phyloP scores from a whole-genome alignment of 2,888 invertebrate genomes.

The Pristionchus maxplancki region DNA sequence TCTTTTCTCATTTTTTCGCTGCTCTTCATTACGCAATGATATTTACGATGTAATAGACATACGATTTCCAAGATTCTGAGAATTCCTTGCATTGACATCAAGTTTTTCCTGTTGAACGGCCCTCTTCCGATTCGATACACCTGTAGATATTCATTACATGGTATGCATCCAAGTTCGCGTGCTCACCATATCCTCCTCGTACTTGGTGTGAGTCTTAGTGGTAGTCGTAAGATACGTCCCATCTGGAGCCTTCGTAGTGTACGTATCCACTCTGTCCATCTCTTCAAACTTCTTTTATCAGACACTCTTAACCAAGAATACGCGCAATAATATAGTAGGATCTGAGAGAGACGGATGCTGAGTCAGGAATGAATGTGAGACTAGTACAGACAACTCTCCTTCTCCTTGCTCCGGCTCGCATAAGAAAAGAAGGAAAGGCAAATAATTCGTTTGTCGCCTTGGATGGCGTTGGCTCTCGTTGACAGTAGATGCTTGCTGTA shows the following conservation, averaged over 20 bases:
- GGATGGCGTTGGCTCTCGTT: neutral
- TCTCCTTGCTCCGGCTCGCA: slow-evolving; percentile 16
- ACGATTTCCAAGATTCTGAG: slow-evolving; percentile 73
- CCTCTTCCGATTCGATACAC: slow-evolving; percentile 71
- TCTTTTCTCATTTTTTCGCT: neutral
- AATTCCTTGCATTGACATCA: slow-evolving; percentile 70
- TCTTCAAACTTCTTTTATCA: neutral
- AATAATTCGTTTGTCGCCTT: slow-evolving; percentile 36
- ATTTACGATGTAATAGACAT: slow-evolving; percentile 50
- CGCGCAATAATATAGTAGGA: neutral
- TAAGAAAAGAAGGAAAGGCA: slow-evolving; percentile 46
- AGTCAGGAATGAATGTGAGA: slow-evolving; percentile 49
- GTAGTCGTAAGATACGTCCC: slow-evolving; percentile 74
- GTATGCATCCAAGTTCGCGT: too few species aligned
- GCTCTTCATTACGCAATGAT: neutral
- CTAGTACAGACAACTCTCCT: slow-evolving; percentile 43
- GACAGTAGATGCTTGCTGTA: neutral
- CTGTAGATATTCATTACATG: neutral
- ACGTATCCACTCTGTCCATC: slow-evolving; percentile 65
- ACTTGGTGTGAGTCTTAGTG: slow-evolving; percentile 64
- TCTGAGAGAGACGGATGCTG: neutral
- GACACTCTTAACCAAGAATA: neutral
- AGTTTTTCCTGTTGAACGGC: slow-evolving; percentile 71
- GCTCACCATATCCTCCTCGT: slow-evolving; percentile 61
- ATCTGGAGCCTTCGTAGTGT: slow-evolving; percentile 73